Base-by-base conservation (phyloP, 2,797 vertebrate genomes). In the Percopsis omiscomaycus region DNA sequence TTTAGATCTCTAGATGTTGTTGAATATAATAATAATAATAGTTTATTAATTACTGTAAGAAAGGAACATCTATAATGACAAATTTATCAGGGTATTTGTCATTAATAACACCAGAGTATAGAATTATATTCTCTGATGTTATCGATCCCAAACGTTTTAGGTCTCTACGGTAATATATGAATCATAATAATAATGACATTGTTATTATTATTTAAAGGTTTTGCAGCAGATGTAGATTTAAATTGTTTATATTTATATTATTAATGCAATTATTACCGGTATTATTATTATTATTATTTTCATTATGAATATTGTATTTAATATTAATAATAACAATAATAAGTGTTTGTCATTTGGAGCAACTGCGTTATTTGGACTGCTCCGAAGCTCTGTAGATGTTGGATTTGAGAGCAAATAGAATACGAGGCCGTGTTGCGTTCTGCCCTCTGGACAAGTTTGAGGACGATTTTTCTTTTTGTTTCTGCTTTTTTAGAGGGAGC, bases 401-500 rank as follows among this genome's bases (percentile, higher is more conserved):
- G 49, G 76, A 75, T 74, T 73, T 73, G 61, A 60, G 73, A 44
- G 66, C 73, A 65, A 77, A 68, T 75, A 59, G 67, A 77, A 80
- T 73, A 82, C 61, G 79, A 79, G 72, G 77, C 69, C 67, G 85
- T 78, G 75, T 80, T 81, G 80, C 74, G 84, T 86, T 90, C 86
- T 91, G 91, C 92, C 93, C 93, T 91, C 88, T 90, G 94, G 93
- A 92, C 90, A 93, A 91, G 91, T 95, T 94, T 92, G 92, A 91
- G 94, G 93, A 93, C 91, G 92, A 93, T 91, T 89, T 79, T 82
- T 91, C 89, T 90, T 92, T 85, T 86, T 89, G 79, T 88, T 89
- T 88, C 72, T 86, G 84, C 46, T 22, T 89, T 92, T 94, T 91
- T 92, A 93, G 91, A 93, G 89, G 86, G 93, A 95, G 95, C 95